Evolutionary conservation across 2,797 vertebrate genomes (phyloP).

Genomic region (Dermochelys coriacea): DNA sequence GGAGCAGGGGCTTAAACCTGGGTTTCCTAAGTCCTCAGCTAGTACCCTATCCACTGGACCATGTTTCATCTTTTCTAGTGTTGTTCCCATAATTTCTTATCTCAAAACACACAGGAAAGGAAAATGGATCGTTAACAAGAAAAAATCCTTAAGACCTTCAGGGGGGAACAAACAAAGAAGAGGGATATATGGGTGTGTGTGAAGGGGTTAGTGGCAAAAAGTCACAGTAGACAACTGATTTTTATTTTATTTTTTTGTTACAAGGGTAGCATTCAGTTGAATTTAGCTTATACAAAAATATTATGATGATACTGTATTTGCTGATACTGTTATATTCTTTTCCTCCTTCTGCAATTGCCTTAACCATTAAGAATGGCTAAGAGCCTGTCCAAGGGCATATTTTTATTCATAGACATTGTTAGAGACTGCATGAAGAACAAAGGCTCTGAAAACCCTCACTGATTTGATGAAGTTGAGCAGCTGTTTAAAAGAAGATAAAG

Average conservation of each 20-base stretch:
- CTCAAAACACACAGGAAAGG: neutral
- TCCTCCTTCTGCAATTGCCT: conserved; percentile 45
- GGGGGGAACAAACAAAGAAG: conserved; percentile 11
- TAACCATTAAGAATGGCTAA: conserved; percentile 39
- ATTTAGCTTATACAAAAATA: conserved; percentile 59
- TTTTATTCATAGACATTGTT: conserved; percentile 54
- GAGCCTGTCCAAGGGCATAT: conserved; percentile 57
- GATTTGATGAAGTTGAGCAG: neutral
- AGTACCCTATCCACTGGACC: neutral
- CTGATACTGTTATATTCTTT: conserved; percentile 62
- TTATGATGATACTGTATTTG: conserved; percentile 44
- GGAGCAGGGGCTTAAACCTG: neutral
- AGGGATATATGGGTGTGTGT: too few species aligned
- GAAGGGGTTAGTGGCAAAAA: conserved; percentile 62
- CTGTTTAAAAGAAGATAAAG: neutral
- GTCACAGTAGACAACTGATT: conserved; percentile 59
- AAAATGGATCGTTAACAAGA: neutral
- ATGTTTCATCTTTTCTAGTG: neutral
- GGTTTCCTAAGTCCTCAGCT: neutral
- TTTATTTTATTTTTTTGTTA: conserved; percentile 76
- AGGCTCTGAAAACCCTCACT: neutral
- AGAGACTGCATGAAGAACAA: conserved; percentile 6
- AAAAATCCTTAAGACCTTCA: conserved; percentile 28
- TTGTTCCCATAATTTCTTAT: neutral
- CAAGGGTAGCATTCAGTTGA: conserved; percentile 56